Percentiles rank a stretch among this genome's conserved stretches.
These are phyloP conservation scores for Drosophila arizonae DNA, from an alignment of 1,140 invertebrate genomes.

Conservation along the genomic window DNA sequence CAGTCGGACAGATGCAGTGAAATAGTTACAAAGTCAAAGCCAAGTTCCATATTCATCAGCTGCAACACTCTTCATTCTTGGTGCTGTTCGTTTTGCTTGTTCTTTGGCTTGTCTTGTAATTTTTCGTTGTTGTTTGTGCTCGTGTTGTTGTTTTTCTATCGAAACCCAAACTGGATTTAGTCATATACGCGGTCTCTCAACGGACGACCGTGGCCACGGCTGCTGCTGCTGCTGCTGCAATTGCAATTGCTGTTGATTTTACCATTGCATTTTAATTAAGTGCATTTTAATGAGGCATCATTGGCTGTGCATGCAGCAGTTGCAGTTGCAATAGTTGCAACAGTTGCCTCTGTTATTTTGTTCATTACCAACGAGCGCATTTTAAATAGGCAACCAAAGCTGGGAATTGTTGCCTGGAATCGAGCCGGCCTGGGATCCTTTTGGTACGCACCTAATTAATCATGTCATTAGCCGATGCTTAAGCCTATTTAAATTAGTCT, in stretches of 20 bases:
- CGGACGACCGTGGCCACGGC: slow-evolving; percentile 9
- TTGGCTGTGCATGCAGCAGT: slow-evolving; percentile 17
- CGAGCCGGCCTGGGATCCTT: slow-evolving; percentile 12
- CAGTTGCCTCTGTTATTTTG: slow-evolving; percentile 44
- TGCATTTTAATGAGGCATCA: slow-evolving; percentile 80
- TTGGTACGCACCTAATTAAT: slow-evolving; percentile 27
- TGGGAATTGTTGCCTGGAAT: slow-evolving; percentile 44
- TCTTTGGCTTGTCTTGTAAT: slow-evolving; percentile 72
- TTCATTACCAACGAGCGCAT: slow-evolving; percentile 62
- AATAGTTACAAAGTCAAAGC: slow-evolving; percentile 68
- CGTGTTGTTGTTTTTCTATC: slow-evolving; percentile 64
- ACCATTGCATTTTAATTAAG: slow-evolving; percentile 80
- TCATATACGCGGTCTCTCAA: slow-evolving; percentile 56
- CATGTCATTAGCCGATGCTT: slow-evolving; percentile 49
- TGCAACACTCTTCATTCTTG: slow-evolving; percentile 79
- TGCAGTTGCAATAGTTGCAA: slow-evolving; percentile 6
- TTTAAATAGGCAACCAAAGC: slow-evolving; percentile 56
- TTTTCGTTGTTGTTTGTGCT: slow-evolving; percentile 61
- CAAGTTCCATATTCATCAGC: slow-evolving; percentile 80
- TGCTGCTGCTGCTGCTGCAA: slow-evolving; percentile 16
- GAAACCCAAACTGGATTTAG: slow-evolving; percentile 79
- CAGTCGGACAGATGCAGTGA: slow-evolving; percentile 57
- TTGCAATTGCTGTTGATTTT: slow-evolving; percentile 67
- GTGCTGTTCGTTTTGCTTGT: slow-evolving; percentile 49
- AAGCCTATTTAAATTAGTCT: slow-evolving; percentile 69